Base-by-base conservation (phyloP, 2,888 invertebrate genomes). In the Panzeria rudis region DNA sequence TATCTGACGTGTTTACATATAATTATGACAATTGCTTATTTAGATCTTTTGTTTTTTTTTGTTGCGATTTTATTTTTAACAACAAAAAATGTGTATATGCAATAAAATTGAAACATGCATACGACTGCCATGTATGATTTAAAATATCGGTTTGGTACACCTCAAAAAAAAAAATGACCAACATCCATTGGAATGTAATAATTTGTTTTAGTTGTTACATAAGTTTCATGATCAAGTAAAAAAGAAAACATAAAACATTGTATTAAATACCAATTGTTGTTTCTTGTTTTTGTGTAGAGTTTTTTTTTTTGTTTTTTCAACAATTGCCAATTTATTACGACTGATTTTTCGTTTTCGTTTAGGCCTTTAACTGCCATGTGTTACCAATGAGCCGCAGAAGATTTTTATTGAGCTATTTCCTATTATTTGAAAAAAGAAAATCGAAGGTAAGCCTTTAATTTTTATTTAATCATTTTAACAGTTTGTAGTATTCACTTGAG, bases 21-120 rank as follows among this genome's bases (percentile, higher is more conserved):
- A 84, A 84, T 84, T 84, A 84, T 84, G 81, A 81, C 81, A 84
- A 81, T 84, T 84, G 81, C 77, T 84, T 84, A 77, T 81, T 84
- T 84, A 59, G 66, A 76, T 81, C 38, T 38, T 7, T 35, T 35
- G 6, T 72, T 29, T 38, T 41, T 29, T 59, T 52, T 61, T 64
- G 38, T 41, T 11, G 52, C 35, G 59, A 50, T 29, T 50, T 52
- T 61, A 35, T 66, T 29, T 71, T 61, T 35, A 44, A 54, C 61
- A 62, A 41, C 59, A 13, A 7, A 32, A 32, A 23, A 47, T 59
- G 50, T 72, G 35, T 52, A 54, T 59, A 50, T 76, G 71, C 62
- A 66, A 77, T 23, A 59, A 47, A 50, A 59, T 29, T 20, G 20
- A 17, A 35, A 52, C 66, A 83, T 76, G 54, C 41, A 72, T 61